Base-by-base conservation (phyloP, 2,797 vertebrate genomes). In the Epinephelus coioides region DNA sequence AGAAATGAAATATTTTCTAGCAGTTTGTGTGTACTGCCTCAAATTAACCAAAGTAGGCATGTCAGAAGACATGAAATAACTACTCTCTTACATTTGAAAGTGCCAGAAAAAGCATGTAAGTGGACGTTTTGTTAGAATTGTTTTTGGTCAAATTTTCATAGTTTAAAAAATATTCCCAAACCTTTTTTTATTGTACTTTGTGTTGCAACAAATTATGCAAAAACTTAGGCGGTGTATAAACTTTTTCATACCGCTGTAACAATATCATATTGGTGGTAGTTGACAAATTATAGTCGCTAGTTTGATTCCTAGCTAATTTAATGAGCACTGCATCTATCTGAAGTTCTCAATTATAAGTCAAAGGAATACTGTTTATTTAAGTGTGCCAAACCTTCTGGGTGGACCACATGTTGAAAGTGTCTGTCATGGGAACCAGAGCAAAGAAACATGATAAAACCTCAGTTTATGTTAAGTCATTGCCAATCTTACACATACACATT, bases 401-500 rank as follows among this genome's bases (percentile, higher is more conserved):
- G 25, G 6, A 64, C 7, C 23, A 1, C 40, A 27, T 47, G 61
- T 53, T 71, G 10, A 18, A 60, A 78, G 46, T 57, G 21, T 46
- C 38, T 5, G 2, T 21, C 25, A 8, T 53, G 57, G 44, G 53
- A 86, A 78, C 1, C 15, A 66, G 21, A 73, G 66, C 46, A 49
- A 18, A 27, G 23, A 81, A 79, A 73, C 25, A 1, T 14, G 53
- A 77, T 75, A 30, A 71, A 63, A 59, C 43, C 25, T 65, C 50
- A 3, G 57, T 79, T 79, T 76, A 55, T 62, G 54, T 40, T 7
- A n/a, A 79, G 56, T 38, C 47, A 14, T 5, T 50, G 50, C 34
- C 62, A 43, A 65, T 86, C 34, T 75, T 34, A 73, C 60, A 78
- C 70, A 55, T 10, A 66, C 55, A 72, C 67, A 61, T 50, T 68